Evolutionary conservation across 2,113 vertebrate species (phyloP).

Genomic region (Furnarius figulus): DNA sequence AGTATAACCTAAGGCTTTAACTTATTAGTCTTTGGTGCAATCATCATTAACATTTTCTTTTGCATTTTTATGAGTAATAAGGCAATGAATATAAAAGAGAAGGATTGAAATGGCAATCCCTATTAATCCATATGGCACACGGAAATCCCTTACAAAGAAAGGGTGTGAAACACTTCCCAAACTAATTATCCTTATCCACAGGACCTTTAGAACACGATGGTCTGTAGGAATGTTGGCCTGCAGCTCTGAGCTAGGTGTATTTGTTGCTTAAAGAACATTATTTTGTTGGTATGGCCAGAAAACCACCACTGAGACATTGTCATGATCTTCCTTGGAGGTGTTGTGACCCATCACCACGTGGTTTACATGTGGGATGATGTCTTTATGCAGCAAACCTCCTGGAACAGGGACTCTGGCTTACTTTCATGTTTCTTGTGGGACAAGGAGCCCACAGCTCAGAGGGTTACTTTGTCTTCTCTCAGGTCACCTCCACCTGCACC

Average conservation of each 20-base stretch:
- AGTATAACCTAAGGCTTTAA: slow-evolving; percentile 69
- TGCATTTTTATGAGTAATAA: slow-evolving; percentile 70
- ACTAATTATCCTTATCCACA: not conserved
- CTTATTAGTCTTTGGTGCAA: slow-evolving; percentile 76
- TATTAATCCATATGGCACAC: not conserved
- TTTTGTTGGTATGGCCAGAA: not conserved
- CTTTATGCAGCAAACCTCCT: too few relatives aligned
- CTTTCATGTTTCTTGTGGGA: not conserved
- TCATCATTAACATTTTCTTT: slow-evolving; percentile 78
- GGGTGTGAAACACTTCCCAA: not conserved
- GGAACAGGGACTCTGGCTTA: not conserved
- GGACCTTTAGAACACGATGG: not conserved
- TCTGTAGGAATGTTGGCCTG: not conserved
- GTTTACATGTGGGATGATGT: fast-evolving
- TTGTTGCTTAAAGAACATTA: not conserved
- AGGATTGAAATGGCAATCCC: not conserved
- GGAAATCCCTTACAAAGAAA: not conserved
- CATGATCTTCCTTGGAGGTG: fast-evolving
- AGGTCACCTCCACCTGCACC: not conserved
- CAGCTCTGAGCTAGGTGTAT: fast-evolving
- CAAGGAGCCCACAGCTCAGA: too few relatives aligned
- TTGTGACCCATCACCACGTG: fast-evolving
- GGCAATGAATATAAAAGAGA: slow-evolving; percentile 21
- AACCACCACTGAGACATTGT: fast-evolving
- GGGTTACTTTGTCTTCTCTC: not conserved